Conservation (phyloP, 2,888 invertebrate genomes). For the Lepidocyrtoides sp. region DNA sequence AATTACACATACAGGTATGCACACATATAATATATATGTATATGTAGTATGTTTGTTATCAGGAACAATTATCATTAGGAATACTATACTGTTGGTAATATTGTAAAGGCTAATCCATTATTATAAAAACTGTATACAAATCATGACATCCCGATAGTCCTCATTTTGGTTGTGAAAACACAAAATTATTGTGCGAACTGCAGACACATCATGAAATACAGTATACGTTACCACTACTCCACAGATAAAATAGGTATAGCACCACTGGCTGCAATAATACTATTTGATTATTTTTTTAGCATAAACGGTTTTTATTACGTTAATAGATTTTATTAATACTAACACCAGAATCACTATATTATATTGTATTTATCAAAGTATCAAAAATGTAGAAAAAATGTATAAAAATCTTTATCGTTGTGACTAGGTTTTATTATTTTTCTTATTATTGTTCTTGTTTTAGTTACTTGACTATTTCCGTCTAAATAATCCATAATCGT, state of each 20-base stretch:
- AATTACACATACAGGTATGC: no score
- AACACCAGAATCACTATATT: background rate
- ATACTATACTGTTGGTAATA: background rate
- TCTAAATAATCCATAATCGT: constrained; percentile 4
- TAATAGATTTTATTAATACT: background rate
- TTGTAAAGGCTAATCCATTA: background rate
- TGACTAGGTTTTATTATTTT: constrained; percentile 1
- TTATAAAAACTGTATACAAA: background rate
- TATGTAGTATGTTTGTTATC: background rate
- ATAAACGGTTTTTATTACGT: background rate
- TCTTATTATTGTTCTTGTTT: no score
- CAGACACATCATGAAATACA: background rate
- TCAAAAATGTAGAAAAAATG: constrained; percentile 10
- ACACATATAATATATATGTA: no score
- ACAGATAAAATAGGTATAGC: background rate
- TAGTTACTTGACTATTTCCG: no score
- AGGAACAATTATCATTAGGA: constrained; percentile 8
- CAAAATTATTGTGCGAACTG: no score
- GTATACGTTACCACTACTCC: background rate
- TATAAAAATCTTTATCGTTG: constrained; percentile 17
- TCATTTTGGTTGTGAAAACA: no score
- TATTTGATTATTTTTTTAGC: background rate
- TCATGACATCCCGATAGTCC: no score
- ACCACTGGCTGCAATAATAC: background rate
- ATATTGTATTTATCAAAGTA: background rate